A percentile compares a stretch with the other conserved stretches of the same genome.
These are phyloP conservation scores for Catocala nupta DNA, from an alignment of 2,888 invertebrate species.

Conservation along the genomic window DNA sequence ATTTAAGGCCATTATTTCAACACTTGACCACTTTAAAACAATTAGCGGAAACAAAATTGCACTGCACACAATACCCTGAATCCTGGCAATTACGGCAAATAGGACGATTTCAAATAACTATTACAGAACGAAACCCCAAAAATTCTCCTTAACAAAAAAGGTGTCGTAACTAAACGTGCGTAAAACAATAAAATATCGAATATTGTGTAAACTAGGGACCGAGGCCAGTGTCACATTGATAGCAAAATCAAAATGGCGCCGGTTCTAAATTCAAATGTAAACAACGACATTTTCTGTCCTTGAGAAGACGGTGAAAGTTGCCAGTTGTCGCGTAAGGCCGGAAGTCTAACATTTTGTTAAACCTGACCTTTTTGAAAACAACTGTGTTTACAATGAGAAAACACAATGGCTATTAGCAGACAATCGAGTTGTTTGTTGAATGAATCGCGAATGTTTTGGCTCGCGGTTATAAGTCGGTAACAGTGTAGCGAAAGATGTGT, in stretches of 20 bases:
- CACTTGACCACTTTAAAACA: conserved; percentile 27
- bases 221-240: conserved; percentile 15
- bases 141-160: conserved; percentile 21
- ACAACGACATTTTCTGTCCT: conserved; percentile 47
- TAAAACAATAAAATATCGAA: conserved; percentile 26
- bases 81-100: conserved; percentile 27
- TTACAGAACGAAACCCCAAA: conserved; percentile 21
- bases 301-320: conserved; percentile 45
- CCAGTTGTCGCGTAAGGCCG: conserved; percentile 9
- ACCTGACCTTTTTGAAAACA: conserved; percentile 22
- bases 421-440: neutral
- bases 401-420: conserved; percentile 9
- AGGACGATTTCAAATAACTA: conserved; percentile 26
- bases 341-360: conserved; percentile 15
- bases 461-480: neutral
- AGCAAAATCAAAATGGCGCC: conserved; percentile 13
- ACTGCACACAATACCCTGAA: conserved; percentile 11
- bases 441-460: neutral
- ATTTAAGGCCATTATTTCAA: conserved; percentile 19
- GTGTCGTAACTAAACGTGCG: conserved; percentile 26
- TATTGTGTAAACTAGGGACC: conserved; percentile 29
- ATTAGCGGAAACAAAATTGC: conserved; percentile 40
- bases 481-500: too few relatives aligned
- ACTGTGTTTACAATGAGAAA: conserved; percentile 7
- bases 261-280: conserved; percentile 31